phyloP scores from a whole-genome alignment of 2,888 invertebrate species.

The Caenorhabditis imperialis region DNA sequence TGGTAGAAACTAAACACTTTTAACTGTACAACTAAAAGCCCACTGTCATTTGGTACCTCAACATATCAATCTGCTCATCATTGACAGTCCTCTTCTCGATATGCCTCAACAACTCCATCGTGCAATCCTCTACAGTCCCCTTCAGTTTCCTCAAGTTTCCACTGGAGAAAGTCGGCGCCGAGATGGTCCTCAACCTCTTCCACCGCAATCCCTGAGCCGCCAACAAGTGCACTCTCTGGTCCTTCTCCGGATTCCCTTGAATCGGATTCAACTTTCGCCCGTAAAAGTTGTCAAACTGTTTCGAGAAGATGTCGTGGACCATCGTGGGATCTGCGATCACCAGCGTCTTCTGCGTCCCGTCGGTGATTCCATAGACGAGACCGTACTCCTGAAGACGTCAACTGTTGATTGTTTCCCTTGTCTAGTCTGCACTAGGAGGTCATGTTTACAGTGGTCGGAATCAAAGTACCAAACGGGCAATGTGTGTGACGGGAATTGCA shows the following conservation, averaged over 20 bases:
- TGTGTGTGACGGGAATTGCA: too few relatives aligned
- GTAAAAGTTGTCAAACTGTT: constrained; percentile 79
- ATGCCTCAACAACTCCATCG: constrained; percentile 35
- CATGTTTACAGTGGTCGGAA: too few relatives aligned
- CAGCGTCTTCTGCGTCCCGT: constrained; percentile 71
- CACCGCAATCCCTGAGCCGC: constrained; percentile 79
- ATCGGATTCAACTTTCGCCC: constrained; percentile 78
- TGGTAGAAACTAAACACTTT: constrained; percentile 49
- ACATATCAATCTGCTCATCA: constrained; percentile 33
- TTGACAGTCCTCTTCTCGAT: constrained; percentile 31
- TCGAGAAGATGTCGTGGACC: constrained; percentile 79
- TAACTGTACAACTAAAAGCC: too few relatives aligned
- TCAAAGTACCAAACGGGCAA: too few relatives aligned
- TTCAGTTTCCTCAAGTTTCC: constrained; percentile 79
- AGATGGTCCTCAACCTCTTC: constrained; percentile 80
- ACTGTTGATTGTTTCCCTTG: constrained; percentile 6
- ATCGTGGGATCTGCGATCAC: constrained; percentile 79
- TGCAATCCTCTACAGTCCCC: constrained; percentile 51
- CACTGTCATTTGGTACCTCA: constrained; percentile 10
- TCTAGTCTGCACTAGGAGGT: too few relatives aligned
- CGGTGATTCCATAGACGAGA: constrained; percentile 61
- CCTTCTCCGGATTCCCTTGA: constrained; percentile 63
- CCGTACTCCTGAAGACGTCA: constrained; percentile 42
- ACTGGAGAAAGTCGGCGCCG: constrained; percentile 80
- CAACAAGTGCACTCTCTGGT: constrained; percentile 69